Conservation (phyloP, 2,113 vertebrate species). For the Campylorhamphus procurvoides region DNA sequence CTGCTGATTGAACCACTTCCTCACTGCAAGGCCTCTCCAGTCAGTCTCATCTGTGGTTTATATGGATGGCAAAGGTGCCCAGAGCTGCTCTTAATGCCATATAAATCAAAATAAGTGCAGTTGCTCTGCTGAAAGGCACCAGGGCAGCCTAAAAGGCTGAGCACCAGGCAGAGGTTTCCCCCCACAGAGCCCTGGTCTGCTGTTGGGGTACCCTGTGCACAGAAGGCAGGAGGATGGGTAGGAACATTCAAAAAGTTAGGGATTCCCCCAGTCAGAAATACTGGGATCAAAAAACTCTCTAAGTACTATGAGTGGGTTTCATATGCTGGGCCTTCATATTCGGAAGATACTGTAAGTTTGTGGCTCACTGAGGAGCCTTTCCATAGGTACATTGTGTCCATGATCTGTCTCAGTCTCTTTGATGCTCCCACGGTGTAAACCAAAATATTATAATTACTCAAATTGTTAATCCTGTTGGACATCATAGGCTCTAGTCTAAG, state of each 20-base stretch:
- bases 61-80: not conserved
- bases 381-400: fast-evolving
- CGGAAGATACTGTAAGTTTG: not conserved
- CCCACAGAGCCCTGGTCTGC: not conserved
- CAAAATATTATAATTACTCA: not conserved
- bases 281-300: not conserved
- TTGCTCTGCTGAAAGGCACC: not conserved
- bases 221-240: not conserved
- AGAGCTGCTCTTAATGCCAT: not conserved
- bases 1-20: not conserved
- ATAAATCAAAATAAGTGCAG: not conserved
- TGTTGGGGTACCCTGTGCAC: not conserved
- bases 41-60: not conserved
- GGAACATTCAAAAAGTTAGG: not conserved
- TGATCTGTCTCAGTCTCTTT: not conserved
- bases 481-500: not conserved
- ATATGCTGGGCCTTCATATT: not conserved
- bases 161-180: fast-evolving
- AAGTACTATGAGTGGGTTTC: not conserved
- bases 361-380: not conserved
- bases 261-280: not conserved
- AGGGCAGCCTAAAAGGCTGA: not conserved
- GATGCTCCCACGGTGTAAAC: not conserved
- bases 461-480: not conserved
- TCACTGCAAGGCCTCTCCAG: not conserved